Percentiles rank a stretch among this genome's conserved stretches.
Conservation (phyloP, 2,113 vertebrate species). For the Onychostoma macrolepis region DNA sequence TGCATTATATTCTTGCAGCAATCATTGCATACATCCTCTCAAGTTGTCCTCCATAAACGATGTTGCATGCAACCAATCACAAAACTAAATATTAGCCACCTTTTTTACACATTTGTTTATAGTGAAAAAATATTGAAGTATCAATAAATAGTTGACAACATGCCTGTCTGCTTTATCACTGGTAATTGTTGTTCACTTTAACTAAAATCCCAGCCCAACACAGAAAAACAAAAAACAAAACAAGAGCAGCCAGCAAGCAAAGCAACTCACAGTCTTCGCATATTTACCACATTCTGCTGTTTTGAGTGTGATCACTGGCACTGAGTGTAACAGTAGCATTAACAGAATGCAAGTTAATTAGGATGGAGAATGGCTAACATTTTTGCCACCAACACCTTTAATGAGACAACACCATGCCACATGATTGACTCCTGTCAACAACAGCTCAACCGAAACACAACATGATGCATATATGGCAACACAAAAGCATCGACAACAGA, state of each 20-base stretch:
- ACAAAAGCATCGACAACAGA: slow-evolving; percentile 18
- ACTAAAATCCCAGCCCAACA: background rate
- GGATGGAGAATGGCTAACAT: background rate
- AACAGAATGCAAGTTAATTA: background rate
- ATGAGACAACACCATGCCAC: slow-evolving; percentile 11
- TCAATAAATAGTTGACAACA: no score
- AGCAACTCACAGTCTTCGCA: background rate
- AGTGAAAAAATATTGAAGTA: no score
- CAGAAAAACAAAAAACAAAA: background rate
- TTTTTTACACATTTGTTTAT: no score
- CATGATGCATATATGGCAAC: background rate
- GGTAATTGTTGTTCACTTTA: background rate
- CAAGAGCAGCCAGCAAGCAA: background rate
- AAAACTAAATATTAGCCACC: no score
- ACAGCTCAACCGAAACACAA: background rate
- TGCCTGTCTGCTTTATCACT: no score
- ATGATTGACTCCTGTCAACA: background rate
- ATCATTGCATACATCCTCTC: no score
- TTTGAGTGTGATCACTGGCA: background rate
- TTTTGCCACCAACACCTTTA: background rate
- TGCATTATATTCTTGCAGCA: no score
- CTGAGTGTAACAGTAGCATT: background rate
- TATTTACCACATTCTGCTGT: slow-evolving; percentile 3
- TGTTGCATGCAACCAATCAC: no score
- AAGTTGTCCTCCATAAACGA: no score